These are phyloP conservation scores for Hoplodrina ambigua DNA, from an alignment of 2,888 invertebrate genomes.

Conservation along the genomic window DNA sequence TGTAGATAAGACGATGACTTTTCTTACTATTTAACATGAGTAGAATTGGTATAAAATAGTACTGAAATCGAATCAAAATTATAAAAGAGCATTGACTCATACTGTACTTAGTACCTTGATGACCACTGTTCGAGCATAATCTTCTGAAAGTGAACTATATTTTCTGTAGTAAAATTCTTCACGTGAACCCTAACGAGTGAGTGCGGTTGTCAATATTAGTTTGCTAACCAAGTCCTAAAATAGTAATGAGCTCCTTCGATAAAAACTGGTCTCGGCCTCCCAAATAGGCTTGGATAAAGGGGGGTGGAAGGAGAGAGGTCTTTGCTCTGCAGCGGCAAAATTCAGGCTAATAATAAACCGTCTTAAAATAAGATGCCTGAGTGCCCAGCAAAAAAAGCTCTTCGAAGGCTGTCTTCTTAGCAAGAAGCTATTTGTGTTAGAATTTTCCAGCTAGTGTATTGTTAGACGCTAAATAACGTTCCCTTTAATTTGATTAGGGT, in stretches of 20 bases:
- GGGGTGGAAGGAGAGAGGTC: too few relatives aligned
- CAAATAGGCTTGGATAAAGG: too few relatives aligned
- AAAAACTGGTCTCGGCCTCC: too few relatives aligned
- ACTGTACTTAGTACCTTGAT: too few relatives aligned
- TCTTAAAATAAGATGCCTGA: too few relatives aligned
- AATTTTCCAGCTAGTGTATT: neutral
- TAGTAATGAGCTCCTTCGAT: neutral
- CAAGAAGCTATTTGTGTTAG: neutral
- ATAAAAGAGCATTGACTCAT: too few relatives aligned
- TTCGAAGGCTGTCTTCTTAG: neutral
- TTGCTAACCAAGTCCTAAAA: conserved; percentile 4
- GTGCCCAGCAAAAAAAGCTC: neutral
- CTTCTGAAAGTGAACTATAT: neutral
- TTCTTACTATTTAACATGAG: too few relatives aligned
- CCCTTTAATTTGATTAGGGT: conserved; percentile 25
- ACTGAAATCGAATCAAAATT: too few relatives aligned
- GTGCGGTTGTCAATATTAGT: conserved; percentile 6
- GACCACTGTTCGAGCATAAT: neutral
- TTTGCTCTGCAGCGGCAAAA: too few relatives aligned
- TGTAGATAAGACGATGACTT: too few relatives aligned
- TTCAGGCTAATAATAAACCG: too few relatives aligned
- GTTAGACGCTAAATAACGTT: conserved; percentile 6
- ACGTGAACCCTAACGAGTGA: neutral
- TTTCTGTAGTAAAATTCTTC: neutral
- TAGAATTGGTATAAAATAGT: neutral